phyloP scores from a whole-genome alignment of 2,113 vertebrate species.

The Xiphophorus couchianus region DNA sequence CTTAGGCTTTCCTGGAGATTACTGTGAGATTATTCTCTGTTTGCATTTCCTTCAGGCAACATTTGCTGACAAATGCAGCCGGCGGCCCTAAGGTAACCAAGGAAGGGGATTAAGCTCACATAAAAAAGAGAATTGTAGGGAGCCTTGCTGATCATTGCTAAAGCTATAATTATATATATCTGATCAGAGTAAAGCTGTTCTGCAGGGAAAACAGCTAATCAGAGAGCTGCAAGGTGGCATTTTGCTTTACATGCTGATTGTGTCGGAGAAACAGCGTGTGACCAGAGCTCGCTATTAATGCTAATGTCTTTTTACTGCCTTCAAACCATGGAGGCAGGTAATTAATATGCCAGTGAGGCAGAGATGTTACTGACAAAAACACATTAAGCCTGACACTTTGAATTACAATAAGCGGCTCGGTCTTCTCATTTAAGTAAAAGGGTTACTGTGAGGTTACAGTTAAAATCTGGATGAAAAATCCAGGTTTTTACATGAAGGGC shows the following conservation, averaged over 20 bases:
- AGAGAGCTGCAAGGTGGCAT: slow-evolving; percentile 10
- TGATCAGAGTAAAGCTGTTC: not conserved
- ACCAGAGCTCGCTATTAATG: not conserved
- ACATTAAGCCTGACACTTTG: slow-evolving; percentile 9
- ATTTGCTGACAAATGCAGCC: slow-evolving; percentile 6
- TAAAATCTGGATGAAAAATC: not conserved
- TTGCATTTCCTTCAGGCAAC: not conserved
- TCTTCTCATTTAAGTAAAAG: not conserved
- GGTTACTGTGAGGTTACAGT: not conserved
- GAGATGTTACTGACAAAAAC: not conserved
- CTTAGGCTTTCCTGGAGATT: not conserved
- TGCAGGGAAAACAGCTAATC: slow-evolving; percentile 9
- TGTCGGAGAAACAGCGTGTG: not conserved
- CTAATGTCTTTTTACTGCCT: not conserved
- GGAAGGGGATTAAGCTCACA: not conserved
- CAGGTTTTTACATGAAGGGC: not conserved
- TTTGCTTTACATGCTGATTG: not conserved
- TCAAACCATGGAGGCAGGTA: not conserved
- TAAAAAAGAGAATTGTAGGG: not conserved
- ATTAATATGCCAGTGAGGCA: not conserved
- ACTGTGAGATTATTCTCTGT: not conserved
- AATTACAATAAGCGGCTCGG: not conserved
- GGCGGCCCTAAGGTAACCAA: not conserved
- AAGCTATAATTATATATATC: not conserved
- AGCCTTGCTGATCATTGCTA: slow-evolving; percentile 1